Base-by-base conservation (phyloP, 2,797 vertebrate species). In the Nothura maculosa region DNA sequence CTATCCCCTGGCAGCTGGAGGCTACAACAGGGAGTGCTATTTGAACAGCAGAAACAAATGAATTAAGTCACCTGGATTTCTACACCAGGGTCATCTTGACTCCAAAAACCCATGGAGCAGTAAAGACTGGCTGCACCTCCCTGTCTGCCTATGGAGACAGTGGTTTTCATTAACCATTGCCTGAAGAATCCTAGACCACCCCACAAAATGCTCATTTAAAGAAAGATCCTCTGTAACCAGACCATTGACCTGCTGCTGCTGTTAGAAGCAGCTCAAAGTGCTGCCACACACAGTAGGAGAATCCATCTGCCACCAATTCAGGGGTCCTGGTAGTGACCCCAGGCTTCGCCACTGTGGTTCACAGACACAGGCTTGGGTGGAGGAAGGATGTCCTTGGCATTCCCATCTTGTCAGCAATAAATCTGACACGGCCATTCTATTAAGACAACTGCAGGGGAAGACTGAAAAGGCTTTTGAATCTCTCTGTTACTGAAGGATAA, bases 11-110 rank as follows among this genome's bases (percentile, higher is more conserved):
- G 81, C 76, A 93, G 43, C 30, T 57, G 52, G 69, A 25, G 50
- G 69, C 52, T 69, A 55, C 66, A 81, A 61, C 5, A 12, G 42
- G 11, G 76, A 75, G 42, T 32, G 18, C 58, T 90, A 83, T 58
- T 93, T 92, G 76, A 95, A 94, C 14, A 90, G 66, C 60, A 85
- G 60, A 34, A 76, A 91, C 42, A 84, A 93, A 89, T 91, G 78
- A 92, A 81, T 85, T 69, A 75, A 92, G 76, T 73, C 81, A 83
- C 40, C 30, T 91, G 82, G 64, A 73, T 90, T 87, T 93, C 84
- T 78, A 25, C n/a, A 58, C 7, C 75, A 72, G 73, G 68, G 93
- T 93, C 84, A 95, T 88, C 79, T 75, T 89, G 89, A 55, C 76
- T 92, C 27, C 30, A 57, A 21, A 75, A 81, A 69, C 19, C 22